Evolutionary conservation across 2,113 vertebrate genomes (phyloP), one percentile per base, ranked within the genome.

Genomic region (Elaphurus davidianus): DNA sequence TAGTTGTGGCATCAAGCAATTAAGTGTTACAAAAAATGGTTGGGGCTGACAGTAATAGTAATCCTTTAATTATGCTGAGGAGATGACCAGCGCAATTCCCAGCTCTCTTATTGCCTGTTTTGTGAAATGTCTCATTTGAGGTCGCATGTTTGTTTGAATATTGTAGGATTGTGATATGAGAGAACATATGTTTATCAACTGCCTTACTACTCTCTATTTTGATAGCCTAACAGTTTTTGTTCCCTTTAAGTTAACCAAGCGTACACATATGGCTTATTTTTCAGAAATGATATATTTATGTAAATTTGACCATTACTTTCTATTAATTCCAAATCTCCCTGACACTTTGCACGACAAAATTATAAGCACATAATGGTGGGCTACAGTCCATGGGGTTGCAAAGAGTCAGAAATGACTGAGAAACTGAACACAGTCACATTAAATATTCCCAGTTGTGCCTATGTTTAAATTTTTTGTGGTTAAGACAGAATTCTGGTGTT

Each of bases 271-370:
- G 78, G n/a, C 21, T 97, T 50, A 82, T 78, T 85, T 94, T 91
- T 88, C 27, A 76, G 43, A 13, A 93, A 93, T 91, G 30, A 79
- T 76, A 2, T 9, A 91, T 85, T 91, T 87, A 82, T 94, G 7
- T 96, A 91, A 95, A 92, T 83, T 47, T 87, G 7, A 54, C 40
- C 64, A 55, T 94, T 86, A 74, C 13, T 82, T 96, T 93, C 90
- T 82, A 1, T 82, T 81, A 83, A 81, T 85, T 91, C 13, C 33
- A 94, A 79, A 57, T 74, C 25, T 87, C 17, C 7, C 45, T 78
- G 57, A 79, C 7, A 27, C 19, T 86, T 74, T 23, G 11, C 17
- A 23, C 9, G 62, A 57, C 16, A 78, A 92, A 96, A 96, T n/a
- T n/a, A 0, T 81, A 67, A 59, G 27, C 6, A 50, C 1, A n/a